Evolutionary conservation across 2,797 vertebrate genomes (phyloP).

Genomic region (Tragelaphus eurycerus): DNA sequence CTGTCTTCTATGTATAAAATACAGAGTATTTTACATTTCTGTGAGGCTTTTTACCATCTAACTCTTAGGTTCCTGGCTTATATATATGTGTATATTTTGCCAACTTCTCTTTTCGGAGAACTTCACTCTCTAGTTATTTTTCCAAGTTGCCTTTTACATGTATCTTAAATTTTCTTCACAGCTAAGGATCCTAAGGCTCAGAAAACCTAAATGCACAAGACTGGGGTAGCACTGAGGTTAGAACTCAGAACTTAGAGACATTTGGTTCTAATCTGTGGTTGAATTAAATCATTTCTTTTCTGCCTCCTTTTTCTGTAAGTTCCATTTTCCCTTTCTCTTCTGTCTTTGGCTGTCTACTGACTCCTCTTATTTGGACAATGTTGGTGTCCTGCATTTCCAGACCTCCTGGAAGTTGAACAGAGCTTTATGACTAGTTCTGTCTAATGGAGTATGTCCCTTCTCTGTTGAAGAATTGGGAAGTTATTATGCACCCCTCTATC

Average conservation of each 20-base stretch:
- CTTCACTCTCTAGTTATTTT: not conserved
- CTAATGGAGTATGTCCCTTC: not conserved
- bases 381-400: not conserved
- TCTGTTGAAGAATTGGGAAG: not conserved
- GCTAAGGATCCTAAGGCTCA: not conserved
- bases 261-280: conserved; percentile 3
- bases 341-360: not conserved
- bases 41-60: not conserved
- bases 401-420: not conserved
- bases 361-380: not conserved
- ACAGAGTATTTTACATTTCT: not conserved
- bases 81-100: not conserved
- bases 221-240: not conserved
- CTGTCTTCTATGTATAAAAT: not conserved
- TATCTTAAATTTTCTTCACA: not conserved
- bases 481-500: not conserved
- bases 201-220: not conserved
- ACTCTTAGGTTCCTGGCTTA: not conserved
- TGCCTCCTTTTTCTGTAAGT: not conserved
- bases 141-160: not conserved
- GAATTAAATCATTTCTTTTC: not conserved
- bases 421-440: not conserved
- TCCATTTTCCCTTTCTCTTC: not conserved
- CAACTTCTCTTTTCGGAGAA: not conserved
- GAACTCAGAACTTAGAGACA: conserved; percentile 19